Percentiles rank a stretch among this genome's conserved stretches.
phyloP scores from a whole-genome alignment of 2,113 vertebrate genomes.

The Xenopus borealis region DNA sequence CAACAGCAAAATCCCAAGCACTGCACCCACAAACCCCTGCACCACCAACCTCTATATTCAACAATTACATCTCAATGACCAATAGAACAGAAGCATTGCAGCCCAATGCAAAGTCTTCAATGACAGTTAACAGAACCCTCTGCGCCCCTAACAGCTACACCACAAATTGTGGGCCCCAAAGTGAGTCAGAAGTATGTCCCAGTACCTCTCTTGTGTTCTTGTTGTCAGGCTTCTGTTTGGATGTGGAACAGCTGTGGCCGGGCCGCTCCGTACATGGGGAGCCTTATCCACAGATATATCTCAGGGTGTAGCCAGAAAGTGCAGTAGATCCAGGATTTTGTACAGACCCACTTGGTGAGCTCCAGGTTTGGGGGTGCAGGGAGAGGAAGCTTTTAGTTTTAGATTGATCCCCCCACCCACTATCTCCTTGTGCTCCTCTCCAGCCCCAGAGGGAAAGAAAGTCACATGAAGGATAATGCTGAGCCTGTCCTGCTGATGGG shows the following conservation, averaged over 20 bases:
- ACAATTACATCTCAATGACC: no score
- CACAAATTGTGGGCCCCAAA: no score
- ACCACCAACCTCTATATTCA: no score
- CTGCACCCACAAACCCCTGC: neutral
- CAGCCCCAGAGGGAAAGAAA: slow-evolving; percentile 71
- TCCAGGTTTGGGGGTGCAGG: slow-evolving; percentile 24
- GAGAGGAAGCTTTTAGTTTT: neutral
- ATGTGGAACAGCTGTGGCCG: neutral
- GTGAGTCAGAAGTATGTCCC: neutral
- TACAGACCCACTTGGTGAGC: neutral
- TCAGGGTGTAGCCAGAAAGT: neutral
- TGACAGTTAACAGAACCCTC: no score
- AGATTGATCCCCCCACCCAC: slow-evolving; percentile 34
- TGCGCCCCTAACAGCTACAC: no score
- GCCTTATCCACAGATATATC: neutral
- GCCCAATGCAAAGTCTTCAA: no score
- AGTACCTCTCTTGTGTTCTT: slow-evolving; percentile 1
- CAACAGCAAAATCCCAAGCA: neutral
- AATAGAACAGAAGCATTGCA: no score
- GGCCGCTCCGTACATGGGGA: slow-evolving; percentile 1
- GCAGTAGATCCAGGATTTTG: neutral
- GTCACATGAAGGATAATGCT: slow-evolving; percentile 60
- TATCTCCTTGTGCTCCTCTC: slow-evolving; percentile 10
- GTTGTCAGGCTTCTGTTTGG: neutral
- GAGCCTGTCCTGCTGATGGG: slow-evolving; percentile 62